Base-by-base conservation (phyloP, 2,797 vertebrate genomes). In the Gadopsis bispinosus region DNA sequence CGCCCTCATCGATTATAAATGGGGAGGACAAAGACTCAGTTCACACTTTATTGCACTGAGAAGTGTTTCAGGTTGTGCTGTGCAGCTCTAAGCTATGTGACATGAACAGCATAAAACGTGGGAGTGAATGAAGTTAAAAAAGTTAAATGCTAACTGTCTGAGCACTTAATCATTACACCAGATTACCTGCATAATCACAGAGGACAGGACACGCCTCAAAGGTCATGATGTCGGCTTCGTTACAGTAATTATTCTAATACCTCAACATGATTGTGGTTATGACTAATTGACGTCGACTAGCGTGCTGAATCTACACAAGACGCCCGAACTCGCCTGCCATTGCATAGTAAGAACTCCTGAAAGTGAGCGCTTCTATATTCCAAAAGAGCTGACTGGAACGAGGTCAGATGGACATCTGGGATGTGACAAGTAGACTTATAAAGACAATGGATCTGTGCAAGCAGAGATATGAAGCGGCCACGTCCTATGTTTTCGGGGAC, bases 261-360 rank as follows among this genome's bases (percentile, higher is more conserved):
- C 1, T 45, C 35, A 45, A 11, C 35, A n/a, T 50, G 31, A 7
- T 31, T n/a, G 73, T 33, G 51, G 50, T 16, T 62, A 58, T 17
- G n/a, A 51, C 74, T 77, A 70, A 84, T 71, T 70, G 13, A 70
- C 17, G 19, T 45, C 7, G 35, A 37, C 7, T 35, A 69, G 11
- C 10, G 10, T 20, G 19, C 31, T 73, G 48, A 71, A 53, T 33
- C 39, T 11, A 35, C 45, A 17, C 33, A 7, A 29, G 69, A 41
- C 33, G 16, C 14, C 19, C 10, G 50, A 63, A n/a, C 17, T 53
- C 33, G 4, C 19, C 22, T 16, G 26, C 33, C 19, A 0, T 75
- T 76, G 73, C 82, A 77, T 77, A 75, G 70, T 37, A 47, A 43
- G 16, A 26, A 67, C 35, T 19, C 58, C n/a, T 19, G 9, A 4